Percentiles rank a stretch among this genome's conserved stretches.
Conservation (phyloP, 1,140 invertebrate species). For the Leptinotarsa texana region DNA sequence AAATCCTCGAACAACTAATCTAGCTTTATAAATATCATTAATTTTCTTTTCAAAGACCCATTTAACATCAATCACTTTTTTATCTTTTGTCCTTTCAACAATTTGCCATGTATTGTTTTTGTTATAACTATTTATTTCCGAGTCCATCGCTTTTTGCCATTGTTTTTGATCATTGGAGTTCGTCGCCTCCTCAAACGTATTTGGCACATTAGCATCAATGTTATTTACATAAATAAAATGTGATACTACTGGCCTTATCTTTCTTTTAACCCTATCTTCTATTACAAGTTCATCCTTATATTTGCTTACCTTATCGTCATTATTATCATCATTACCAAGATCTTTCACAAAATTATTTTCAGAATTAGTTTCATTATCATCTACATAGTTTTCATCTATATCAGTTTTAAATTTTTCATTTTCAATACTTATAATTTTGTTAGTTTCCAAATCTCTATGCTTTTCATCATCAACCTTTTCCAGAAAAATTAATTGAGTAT, state of each 20-base stretch:
- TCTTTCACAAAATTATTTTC: too few relatives aligned
- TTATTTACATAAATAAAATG: constrained; percentile 1
- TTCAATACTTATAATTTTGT: too few relatives aligned
- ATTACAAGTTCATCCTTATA: too few relatives aligned
- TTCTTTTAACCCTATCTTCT: too few relatives aligned
- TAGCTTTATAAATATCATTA: constrained; percentile 50
- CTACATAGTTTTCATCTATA: too few relatives aligned
- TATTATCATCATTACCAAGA: too few relatives aligned
- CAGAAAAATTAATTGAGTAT: not conserved
- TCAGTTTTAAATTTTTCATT: too few relatives aligned
- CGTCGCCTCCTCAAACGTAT: constrained; percentile 2
- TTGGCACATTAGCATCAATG: not conserved
- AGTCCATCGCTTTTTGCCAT: constrained; percentile 45
- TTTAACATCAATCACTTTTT: constrained; percentile 22
- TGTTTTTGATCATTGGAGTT: constrained; percentile 23
- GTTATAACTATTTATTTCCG: constrained; percentile 45
- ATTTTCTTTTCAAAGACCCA: constrained; percentile 34
- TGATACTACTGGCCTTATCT: not conserved
- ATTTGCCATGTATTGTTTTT: constrained; percentile 48
- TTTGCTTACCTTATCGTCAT: too few relatives aligned
- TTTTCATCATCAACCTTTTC: not conserved
- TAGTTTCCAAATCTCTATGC: too few relatives aligned
- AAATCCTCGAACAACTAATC: constrained; percentile 56
- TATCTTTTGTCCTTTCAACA: constrained; percentile 33
- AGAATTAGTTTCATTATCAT: constrained; percentile 3